phyloP scores from a whole-genome alignment of 2,113 vertebrate species.

The Channa maculata region DNA sequence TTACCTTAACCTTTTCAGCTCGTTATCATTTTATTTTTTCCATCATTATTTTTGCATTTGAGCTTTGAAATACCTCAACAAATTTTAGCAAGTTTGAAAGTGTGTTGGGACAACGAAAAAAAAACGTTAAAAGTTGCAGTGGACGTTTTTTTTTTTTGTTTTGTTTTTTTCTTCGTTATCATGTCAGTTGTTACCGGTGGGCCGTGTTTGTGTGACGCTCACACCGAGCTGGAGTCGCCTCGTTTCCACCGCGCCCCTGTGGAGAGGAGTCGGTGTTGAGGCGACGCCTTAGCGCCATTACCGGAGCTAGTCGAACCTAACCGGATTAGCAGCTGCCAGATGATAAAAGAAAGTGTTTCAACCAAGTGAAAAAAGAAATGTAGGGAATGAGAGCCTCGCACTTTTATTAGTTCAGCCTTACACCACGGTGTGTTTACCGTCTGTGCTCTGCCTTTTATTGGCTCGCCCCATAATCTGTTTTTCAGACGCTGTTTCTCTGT shows the following conservation, averaged over 20 bases:
- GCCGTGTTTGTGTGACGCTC: conserved; percentile 20
- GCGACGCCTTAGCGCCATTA: conserved; percentile 84
- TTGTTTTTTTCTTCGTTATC: not conserved
- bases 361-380: conserved; percentile 63
- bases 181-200: not conserved
- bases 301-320: conserved; percentile 84
- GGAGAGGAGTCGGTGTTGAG: conserved; percentile 75
- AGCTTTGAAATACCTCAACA: not conserved
- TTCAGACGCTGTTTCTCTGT: conserved; percentile 59
- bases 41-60: not conserved
- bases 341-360: conserved; percentile 73
- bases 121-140: not conserved
- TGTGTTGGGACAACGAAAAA: not conserved
- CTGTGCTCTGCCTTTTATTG: conserved; percentile 80
- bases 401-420: conserved; percentile 85
- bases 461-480: conserved; percentile 80
- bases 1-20: not conserved
- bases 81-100: not conserved
- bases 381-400: conserved; percentile 74
- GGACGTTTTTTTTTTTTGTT: not conserved
- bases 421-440: conserved; percentile 77
- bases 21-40: not conserved
- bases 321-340: conserved; percentile 81
- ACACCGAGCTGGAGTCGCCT: conserved; percentile 53
- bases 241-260: conserved; percentile 63